Conservation (phyloP, 2,797 vertebrate species). For the Gallinago solitaria region DNA sequence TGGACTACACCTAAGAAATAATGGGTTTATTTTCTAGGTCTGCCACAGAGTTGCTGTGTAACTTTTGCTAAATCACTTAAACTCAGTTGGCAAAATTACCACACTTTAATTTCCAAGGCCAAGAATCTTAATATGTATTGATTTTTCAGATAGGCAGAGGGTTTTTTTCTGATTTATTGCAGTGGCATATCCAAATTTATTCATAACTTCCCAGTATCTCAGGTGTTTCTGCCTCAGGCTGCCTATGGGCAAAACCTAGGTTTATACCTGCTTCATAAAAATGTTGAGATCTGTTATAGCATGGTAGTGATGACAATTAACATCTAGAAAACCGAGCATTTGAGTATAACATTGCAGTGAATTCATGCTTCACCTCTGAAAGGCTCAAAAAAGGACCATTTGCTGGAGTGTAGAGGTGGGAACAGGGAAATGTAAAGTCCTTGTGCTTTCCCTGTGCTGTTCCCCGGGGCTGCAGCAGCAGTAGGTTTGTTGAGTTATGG, state of each 20-base stretch:
- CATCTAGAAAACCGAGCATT: not conserved
- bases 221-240: not conserved
- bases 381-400: not conserved
- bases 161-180: not conserved
- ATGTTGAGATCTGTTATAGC: not conserved
- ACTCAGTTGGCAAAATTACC: not conserved
- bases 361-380: not conserved
- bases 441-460: not conserved
- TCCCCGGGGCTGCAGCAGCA: not conserved
- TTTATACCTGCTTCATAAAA: not conserved
- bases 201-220: not conserved
- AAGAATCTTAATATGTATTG: not conserved
- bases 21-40: not conserved
- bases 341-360: not conserved
- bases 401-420: not conserved
- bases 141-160: not conserved
- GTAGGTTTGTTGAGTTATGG: not conserved
- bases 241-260: not conserved
- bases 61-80: not conserved
- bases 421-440: not conserved
- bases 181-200: not conserved
- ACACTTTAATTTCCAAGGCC: not conserved
- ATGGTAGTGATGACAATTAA: not conserved
- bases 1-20: not conserved
- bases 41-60: not conserved